Conservation (phyloP, 1,140 invertebrate genomes). For the Lysiphlebus fabarum region DNA sequence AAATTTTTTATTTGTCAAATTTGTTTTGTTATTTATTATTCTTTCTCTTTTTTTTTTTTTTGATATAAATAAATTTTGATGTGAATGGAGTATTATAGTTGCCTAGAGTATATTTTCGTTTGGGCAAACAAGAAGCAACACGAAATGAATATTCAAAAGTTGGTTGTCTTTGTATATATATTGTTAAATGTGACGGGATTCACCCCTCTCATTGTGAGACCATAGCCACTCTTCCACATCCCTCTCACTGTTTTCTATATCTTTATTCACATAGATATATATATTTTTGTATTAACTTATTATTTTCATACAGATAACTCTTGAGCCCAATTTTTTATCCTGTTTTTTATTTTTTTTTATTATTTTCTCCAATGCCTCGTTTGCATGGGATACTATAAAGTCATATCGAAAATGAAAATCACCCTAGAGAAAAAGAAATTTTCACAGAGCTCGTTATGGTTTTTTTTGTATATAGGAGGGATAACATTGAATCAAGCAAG, state of each 20-base stretch:
- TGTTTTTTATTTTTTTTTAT: no score
- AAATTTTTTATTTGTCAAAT: no score
- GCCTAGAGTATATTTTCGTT: constrained; percentile 41
- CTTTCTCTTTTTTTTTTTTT: background rate
- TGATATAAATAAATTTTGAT: constrained; percentile 34
- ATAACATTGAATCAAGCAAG: background rate
- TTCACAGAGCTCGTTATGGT: no score
- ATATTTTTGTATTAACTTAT: background rate
- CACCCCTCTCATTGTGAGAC: constrained; percentile 41
- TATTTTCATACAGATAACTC: no score
- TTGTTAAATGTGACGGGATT: constrained; percentile 56
- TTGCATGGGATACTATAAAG: no score
- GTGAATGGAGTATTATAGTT: constrained; percentile 52
- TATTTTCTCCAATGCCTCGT: no score
- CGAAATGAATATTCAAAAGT: constrained; percentile 59
- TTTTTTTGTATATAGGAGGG: no score
- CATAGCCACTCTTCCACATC: constrained; percentile 28
- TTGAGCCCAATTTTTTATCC: no score
- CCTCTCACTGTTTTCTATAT: constrained; percentile 5
- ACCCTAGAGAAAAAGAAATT: background rate
- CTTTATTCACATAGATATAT: background rate
- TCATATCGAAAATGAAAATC: constrained; percentile 13
- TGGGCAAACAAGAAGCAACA: constrained; percentile 49
- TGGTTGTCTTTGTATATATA: constrained; percentile 54
- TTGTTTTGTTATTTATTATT: background rate